phyloP scores from a whole-genome alignment of 2,888 invertebrate species.

The Drosophila gaucha region DNA sequence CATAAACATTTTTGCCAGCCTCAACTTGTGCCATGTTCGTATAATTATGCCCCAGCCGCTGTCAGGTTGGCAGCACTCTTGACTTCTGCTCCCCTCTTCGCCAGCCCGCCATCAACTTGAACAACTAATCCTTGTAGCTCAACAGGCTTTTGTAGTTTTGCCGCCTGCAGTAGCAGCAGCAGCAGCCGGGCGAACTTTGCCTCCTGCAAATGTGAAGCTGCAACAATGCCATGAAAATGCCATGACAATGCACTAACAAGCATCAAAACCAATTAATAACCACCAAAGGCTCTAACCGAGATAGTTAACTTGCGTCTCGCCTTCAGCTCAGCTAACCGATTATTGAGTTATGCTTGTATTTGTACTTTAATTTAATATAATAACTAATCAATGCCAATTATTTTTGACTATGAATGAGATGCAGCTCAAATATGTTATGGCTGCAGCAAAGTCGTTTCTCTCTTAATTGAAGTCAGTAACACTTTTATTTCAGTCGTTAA shows the following conservation, averaged over 20 bases:
- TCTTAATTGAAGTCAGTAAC: neutral
- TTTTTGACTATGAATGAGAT: neutral
- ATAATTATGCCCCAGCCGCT: conserved; percentile 69
- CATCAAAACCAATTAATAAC: conserved; percentile 48
- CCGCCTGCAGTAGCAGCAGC: conserved; percentile 20
- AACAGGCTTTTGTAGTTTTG: conserved; percentile 36
- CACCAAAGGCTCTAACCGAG: conserved; percentile 24
- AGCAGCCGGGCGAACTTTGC: conserved; percentile 30
- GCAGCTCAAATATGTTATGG: neutral
- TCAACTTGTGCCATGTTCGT: conserved; percentile 54
- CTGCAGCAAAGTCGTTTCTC: neutral
- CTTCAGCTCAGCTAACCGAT: neutral
- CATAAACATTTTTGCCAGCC: conserved; percentile 58
- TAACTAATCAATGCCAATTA: neutral
- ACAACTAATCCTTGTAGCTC: conserved; percentile 39
- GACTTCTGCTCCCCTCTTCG: conserved; percentile 26
- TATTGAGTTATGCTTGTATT: conserved; percentile 3
- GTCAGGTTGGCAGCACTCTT: conserved; percentile 48
- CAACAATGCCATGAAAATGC: conserved; percentile 36
- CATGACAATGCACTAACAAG: conserved; percentile 45
- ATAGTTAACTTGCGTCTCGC: conserved; percentile 18
- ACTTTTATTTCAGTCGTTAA: conserved; percentile 8
- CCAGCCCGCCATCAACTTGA: neutral
- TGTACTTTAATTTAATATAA: neutral
- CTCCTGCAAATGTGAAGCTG: conserved; percentile 3